Base-by-base conservation (phyloP, 2,888 invertebrate genomes). In the Podabrus alpinus region DNA sequence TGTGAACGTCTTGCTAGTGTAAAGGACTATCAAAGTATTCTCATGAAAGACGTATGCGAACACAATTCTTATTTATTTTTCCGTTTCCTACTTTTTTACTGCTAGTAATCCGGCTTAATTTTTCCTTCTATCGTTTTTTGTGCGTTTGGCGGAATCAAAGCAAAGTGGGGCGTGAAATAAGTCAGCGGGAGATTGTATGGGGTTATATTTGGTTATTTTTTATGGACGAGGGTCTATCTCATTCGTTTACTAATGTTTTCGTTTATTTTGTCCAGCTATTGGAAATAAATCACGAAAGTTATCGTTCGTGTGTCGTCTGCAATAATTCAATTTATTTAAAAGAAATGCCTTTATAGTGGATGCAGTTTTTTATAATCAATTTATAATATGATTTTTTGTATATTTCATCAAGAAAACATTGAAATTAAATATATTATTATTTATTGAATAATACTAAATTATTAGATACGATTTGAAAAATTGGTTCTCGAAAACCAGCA, bases 51-150 rank as follows among this genome's bases (percentile, higher is more conserved):
- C 68, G 67, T 70, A 74, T 68, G 75, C 71, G 75, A 79, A 80
- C 81, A 81, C 82, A 82, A 84, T 84, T 82, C 85, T 86, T 86
- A 86, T 87, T 87, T 87, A 87, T 86, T 86, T 86, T 86, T 87
- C 86, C 86, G 86, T 83, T 87, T 86, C 85, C 86, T 86, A 68
- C 71, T 59, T 64, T 77, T 77, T 84, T 85, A 84, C 83, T 80
- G 80, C 82, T 83, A 79, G 82, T 86, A 86, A 86, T 86, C 85
- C 86, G 82, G 82, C 85, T 86, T 86, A 86, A 86, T 86, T 86
- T 45, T 86, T 83, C 86, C 82, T 85, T 59, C 73, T 68, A 70
- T 60, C 66, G 77, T 77, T 77, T 77, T 77, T 74, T 77, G 74
- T 75, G 75, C 68, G 64, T 77, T 77, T 74, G 72, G 68, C 72